Conservation (phyloP, 2,888 invertebrate genomes). For the Agrenia bidenticulata region DNA sequence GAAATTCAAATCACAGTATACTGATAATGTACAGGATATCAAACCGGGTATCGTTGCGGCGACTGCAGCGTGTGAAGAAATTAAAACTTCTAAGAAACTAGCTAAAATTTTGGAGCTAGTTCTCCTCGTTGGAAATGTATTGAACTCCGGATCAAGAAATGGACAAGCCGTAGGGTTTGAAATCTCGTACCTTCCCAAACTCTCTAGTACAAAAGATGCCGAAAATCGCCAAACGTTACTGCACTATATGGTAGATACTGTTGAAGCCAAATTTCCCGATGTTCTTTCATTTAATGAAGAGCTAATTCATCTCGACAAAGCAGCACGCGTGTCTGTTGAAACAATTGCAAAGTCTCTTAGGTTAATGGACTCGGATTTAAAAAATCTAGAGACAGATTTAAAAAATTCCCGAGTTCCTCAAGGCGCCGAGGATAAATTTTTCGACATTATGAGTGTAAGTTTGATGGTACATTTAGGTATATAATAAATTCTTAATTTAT, state of each 20-base stretch:
- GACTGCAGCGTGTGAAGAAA: constrained; percentile 93
- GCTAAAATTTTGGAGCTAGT: constrained; percentile 85
- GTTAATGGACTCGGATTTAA: constrained; percentile 83
- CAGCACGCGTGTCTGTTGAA: constrained; percentile 81
- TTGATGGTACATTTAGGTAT: too few relatives aligned
- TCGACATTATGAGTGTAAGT: constrained; percentile 85
- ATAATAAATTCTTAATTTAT: background rate
- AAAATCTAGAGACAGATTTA: constrained; percentile 86
- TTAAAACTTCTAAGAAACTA: constrained; percentile 85
- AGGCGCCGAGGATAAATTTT: constrained; percentile 75
- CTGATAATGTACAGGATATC: constrained; percentile 81
- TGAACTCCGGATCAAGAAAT: constrained; percentile 93
- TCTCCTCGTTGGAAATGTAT: constrained; percentile 88
- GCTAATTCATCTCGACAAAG: constrained; percentile 84
- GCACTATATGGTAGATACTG: constrained; percentile 85
- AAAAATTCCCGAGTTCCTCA: constrained; percentile 79
- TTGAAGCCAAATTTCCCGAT: constrained; percentile 86
- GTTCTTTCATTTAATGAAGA: constrained; percentile 80
- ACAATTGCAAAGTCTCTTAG: constrained; percentile 75
- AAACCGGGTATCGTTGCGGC: constrained; percentile 93
- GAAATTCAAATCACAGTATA: constrained; percentile 82
- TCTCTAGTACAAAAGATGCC: constrained; percentile 85
- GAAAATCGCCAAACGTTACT: constrained; percentile 90
- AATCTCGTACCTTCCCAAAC: constrained; percentile 90
- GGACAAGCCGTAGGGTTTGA: constrained; percentile 95